Percentiles rank a stretch among this genome's conserved stretches.
Conservation (phyloP, 2,797 vertebrate species). For the Pseudochirops corinnae region DNA sequence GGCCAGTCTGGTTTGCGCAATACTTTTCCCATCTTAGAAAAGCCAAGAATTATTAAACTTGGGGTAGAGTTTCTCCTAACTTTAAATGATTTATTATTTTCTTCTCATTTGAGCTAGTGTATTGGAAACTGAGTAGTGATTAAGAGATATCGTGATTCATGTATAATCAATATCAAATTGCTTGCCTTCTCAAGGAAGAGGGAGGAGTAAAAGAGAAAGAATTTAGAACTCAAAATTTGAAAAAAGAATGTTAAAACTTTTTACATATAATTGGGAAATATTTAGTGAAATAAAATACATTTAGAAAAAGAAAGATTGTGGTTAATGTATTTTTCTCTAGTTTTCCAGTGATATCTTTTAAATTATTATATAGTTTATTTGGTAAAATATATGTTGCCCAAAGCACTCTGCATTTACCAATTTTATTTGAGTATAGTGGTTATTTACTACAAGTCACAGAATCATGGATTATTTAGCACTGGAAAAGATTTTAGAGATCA, state of each 20-base stretch:
- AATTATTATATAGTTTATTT: not conserved
- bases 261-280: not conserved
- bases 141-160: not conserved
- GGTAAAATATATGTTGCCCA: not conserved
- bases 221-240: not conserved
- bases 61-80: not conserved
- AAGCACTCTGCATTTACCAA: not conserved
- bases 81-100: not conserved
- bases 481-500: not conserved
- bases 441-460: not conserved
- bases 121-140: not conserved
- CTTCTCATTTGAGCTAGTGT: not conserved
- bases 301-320: not conserved
- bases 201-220: not conserved
- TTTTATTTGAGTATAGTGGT: not conserved
- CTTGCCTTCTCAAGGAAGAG: not conserved
- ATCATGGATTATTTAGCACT: not conserved
- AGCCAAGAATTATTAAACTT: not conserved
- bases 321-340: not conserved
- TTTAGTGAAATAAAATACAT: not conserved
- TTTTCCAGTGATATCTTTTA: not conserved
- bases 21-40: not conserved
- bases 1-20: not conserved
- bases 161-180: not conserved
- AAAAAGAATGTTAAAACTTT: not conserved